Percentiles rank a stretch among this genome's conserved stretches.
Conservation (phyloP, 2,113 vertebrate genomes). For the Pseudolaguvia tuberculata region DNA sequence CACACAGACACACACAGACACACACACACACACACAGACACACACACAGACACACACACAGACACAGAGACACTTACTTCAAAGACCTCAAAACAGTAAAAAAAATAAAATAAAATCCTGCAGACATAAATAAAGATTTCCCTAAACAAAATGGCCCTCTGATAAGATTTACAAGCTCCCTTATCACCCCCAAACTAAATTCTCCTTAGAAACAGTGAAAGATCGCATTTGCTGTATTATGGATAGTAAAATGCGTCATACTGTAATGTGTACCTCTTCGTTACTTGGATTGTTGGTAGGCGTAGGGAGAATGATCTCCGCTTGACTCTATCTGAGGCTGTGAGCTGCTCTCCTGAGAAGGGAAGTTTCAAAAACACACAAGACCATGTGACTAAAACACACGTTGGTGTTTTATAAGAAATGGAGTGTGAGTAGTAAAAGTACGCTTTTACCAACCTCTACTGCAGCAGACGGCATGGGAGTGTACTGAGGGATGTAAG, state of each 20-base stretch:
- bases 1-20: no score
- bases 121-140: neutral
- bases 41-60: no score
- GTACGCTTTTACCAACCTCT: slow-evolving; percentile 71
- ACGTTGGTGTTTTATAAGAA: neutral
- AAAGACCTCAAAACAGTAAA: no score
- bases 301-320: slow-evolving; percentile 89
- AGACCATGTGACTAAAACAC: neutral
- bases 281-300: slow-evolving; percentile 97
- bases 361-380: neutral
- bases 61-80: no score
- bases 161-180: neutral
- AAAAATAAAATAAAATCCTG: no score
- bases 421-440: neutral
- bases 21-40: no score
- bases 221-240: neutral
- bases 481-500: slow-evolving; percentile 89
- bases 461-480: slow-evolving; percentile 84
- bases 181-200: neutral
- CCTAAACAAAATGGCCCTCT: neutral
- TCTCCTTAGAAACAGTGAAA: neutral
- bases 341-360: slow-evolving; percentile 84
- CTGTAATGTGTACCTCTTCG: slow-evolving; percentile 68
- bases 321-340: slow-evolving; percentile 89
- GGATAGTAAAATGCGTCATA: neutral